phyloP scores from a whole-genome alignment of 2,888 invertebrate species.

The Agrypnus murinus region DNA sequence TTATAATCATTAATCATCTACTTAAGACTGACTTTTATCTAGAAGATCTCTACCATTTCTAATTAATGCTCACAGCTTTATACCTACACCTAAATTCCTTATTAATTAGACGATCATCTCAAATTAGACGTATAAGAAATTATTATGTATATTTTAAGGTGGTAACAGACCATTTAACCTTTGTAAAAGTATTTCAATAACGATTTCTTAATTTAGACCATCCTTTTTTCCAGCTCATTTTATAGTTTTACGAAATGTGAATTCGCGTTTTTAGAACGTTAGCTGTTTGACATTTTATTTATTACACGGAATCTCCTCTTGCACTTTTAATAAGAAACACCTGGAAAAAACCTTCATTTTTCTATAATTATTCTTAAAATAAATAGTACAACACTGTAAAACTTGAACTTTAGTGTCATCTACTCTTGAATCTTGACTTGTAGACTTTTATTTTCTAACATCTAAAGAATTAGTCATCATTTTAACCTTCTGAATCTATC shows the following conservation, averaged over 20 bases:
- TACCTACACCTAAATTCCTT: conserved; percentile 8
- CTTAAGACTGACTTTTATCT: no score
- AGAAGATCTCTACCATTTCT: background rate
- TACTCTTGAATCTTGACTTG: no score
- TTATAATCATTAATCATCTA: no score
- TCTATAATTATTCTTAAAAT: conserved; percentile 12
- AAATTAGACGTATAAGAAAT: background rate
- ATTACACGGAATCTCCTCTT: background rate
- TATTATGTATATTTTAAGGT: conserved; percentile 6
- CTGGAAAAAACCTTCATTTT: background rate
- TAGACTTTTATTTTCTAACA: background rate
- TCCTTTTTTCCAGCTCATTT: conserved; percentile 24
- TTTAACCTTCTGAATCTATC: background rate
- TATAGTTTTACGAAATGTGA: conserved; percentile 21
- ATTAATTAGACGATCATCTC: conserved; percentile 9
- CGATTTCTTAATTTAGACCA: conserved; percentile 31
- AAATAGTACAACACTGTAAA: background rate
- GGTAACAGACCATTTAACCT: conserved; percentile 20
- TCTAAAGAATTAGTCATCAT: background rate
- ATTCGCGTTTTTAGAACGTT: conserved; percentile 17
- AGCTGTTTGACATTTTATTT: conserved; percentile 14
- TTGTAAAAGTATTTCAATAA: conserved; percentile 26
- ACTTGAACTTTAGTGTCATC: conserved; percentile 17
- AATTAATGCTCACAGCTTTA: conserved; percentile 2
- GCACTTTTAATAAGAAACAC: background rate